Base-by-base conservation (phyloP, 2,797 vertebrate species). In the Ceyx erithaca region DNA sequence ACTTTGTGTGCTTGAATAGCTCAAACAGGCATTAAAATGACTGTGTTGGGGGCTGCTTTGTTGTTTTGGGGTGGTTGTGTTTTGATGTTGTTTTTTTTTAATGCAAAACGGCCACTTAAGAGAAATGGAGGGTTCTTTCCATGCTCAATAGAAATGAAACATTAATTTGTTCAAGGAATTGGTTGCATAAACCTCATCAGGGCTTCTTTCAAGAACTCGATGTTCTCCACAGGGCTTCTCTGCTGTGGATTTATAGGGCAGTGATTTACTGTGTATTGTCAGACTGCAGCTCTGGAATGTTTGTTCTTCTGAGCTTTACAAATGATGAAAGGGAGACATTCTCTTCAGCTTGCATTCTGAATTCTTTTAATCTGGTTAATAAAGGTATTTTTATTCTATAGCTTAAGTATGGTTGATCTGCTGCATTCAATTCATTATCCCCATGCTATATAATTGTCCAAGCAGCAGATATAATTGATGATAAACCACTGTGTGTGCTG, bases 201-300 rank as follows among this genome's bases (percentile, higher is more conserved):
- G 76, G 20, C 37, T 87, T 73, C 59, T 89, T 87, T 48, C 30
- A 61, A 90, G 84, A 57, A 16, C 26, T 77, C 14, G 0, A 8
- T 64, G 51, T 25, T 88, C 71, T 64, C 78, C 40, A 52, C 46
- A 25, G 72, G 79, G 76, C 79, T 92, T 37, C 61, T 83, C 48
- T 88, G 48, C 58, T 89, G 16, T 0, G 1, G 28, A 57, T 94
- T 96, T 94, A 80, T 31, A 61, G 72, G 25, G 16, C 35, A 90
- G 33, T 87, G 79, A 90, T 93, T 92, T 95, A 93, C 31, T 77
- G 2, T 2, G 1, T 82, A 80, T 90, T 94, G 90, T 95, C 46
- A 33, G 37, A 57, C 72, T 80, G 54, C 31, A 37, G 30, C 23
- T 59, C 51, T 80, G 58, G 30, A 69, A 49, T 80, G n/a, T 75